Base-by-base conservation (phyloP, 2,888 invertebrate genomes). In the Luffia ferchaultella region DNA sequence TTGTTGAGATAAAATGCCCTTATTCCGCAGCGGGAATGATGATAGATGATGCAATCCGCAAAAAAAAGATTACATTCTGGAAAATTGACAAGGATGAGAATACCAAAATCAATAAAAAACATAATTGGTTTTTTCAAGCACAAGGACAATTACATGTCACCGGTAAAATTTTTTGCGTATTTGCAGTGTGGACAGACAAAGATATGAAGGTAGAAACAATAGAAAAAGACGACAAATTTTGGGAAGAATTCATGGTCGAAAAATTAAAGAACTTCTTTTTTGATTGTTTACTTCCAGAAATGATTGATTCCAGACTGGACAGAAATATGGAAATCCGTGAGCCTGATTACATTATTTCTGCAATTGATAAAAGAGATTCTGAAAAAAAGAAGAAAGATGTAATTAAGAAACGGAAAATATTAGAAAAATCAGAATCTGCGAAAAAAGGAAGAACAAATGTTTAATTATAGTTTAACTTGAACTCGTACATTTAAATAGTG, bases 81-180 rank as follows among this genome's bases (percentile, higher is more conserved):
- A 40, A 40, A 15, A 40, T 40, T 9, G 40, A 40, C 40, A 40
- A 40, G 9, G 9, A 40, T 9, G 40, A 9, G 40, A 15, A 9
- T 15, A 7, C 18, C 5, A 45, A 45, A 45, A 16, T 9, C 17
- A 45, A 45, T 5, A n/a, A n/a, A n/a, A n/a, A n/a, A n/a, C 45
- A 45, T 18, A n/a, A 45, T 18, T 45, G 18, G 17, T 45, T n/a
- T n/a, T 45, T 18, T n/a, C 45, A 45, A 18, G 45, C n/a, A 7
- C 45, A 45, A 18, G 45, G 9, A 9, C 43, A 43, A 40, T 15
- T 40, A 7, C 40, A 40, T 9, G 40, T 40, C 40, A 40, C 40
- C 12, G 40, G 40, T 40, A 40, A 15, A 15, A 40, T 9, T 7
- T 40, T 9, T 40, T 40, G 40, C 12, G 7, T 9, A 9, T 40